Evolutionary conservation across 23 tunicate genomes (phyloP), one percentile per base, ranked within the genome.

Genomic region (Halocynthia aurantium): DNA sequence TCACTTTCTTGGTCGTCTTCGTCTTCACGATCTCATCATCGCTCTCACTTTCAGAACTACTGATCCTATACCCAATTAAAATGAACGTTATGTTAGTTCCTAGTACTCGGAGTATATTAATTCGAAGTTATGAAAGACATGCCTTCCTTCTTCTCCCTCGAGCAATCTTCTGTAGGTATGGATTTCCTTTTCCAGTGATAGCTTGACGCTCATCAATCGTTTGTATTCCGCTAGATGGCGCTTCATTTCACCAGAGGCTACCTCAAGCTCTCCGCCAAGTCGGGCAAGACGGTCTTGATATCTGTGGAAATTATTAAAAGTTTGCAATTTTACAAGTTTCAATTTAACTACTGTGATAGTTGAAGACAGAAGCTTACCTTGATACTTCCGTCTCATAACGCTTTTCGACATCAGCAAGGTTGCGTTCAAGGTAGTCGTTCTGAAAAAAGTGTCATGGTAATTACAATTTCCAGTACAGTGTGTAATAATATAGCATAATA

Each of bases 351-450:
- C 15, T 58, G 4, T 13, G 63, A 58, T 58, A 58, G 17, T 58
- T 15, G 17, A 58, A 58, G 17, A 58, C 63, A 58, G 17, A 58
- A 58, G 15, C 4, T 11, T 17, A 74, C 22, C 92, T 91, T 8
- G 75, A 22, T 5, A 74, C 89, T 86, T 96, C 97, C 54, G 79
- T 13, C 62, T 96, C 99, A 72, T 89, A 90, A 51, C 99, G 93
- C 64, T 90, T 96, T 68, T 96, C 99, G 7, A 89, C 96, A 71
- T 96, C 97, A 67, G 93, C 99, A 53, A 96, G 77, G 73, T 96
- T 96, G 85, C 99, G 86, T 77, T 90, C 99, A 67, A 96, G 86
- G 70, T 96, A 96, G 21, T 96, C 99, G 70, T 96, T 96, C 98
- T 92, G 83, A 76, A 64, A 81, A 76, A 62, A 61, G 10, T 5